phyloP scores from a whole-genome alignment of 2,113 vertebrate genomes.

The Pelvicachromis taeniatus region DNA sequence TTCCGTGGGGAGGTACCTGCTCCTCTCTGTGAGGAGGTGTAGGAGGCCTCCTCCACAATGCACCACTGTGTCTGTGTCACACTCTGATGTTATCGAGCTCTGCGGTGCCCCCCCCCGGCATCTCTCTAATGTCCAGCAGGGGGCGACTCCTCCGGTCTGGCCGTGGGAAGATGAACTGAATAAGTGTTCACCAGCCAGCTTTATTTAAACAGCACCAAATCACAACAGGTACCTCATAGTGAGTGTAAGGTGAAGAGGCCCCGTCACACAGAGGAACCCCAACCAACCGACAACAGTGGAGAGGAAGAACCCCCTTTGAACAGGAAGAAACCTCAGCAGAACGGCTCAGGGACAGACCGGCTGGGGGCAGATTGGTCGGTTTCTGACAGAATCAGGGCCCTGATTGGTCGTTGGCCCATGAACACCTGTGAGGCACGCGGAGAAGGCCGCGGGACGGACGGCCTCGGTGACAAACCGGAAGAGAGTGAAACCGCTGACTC shows the following conservation, averaged over 20 bases:
- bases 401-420: neutral
- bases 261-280: neutral
- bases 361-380: neutral
- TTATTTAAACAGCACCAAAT: neutral
- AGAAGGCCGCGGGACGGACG: neutral
- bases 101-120: neutral
- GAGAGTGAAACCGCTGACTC: neutral
- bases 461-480: neutral
- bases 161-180: neutral
- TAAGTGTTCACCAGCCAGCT: neutral
- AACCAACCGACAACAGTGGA: neutral
- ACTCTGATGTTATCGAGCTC: neutral
- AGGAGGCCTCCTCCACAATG: no score
- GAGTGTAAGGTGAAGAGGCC: neutral
- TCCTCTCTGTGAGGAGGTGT: no score
- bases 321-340: neutral
- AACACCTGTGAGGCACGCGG: neutral
- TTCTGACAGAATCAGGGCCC: neutral
- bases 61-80: no score
- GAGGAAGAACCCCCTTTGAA: neutral
- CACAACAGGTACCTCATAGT: fast-evolving
- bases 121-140: neutral
- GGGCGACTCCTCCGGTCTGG: neutral
- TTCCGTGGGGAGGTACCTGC: no score
- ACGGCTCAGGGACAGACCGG: no score